phyloP scores from a whole-genome alignment of 2,888 invertebrate genomes.

The Dyspetes luteomarginatus region DNA sequence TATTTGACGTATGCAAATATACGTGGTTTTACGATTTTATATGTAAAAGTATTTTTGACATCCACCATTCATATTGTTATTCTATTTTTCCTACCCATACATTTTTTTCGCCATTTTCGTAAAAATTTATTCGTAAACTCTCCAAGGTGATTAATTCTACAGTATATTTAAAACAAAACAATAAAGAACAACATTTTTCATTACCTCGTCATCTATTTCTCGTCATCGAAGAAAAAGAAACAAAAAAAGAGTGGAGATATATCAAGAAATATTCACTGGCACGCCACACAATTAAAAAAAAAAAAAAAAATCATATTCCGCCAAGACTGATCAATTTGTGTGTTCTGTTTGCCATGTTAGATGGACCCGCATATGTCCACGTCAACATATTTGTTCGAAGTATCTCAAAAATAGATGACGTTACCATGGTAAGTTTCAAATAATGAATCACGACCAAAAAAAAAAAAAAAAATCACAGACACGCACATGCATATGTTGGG shows the following conservation, averaged over 20 bases:
- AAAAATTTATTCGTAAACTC: too few species aligned
- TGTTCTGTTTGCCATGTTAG: constrained; percentile 85
- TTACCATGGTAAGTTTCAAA: constrained; percentile 96
- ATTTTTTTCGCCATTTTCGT: too few species aligned
- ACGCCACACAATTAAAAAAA: constrained; percentile 46
- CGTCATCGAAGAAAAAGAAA: constrained; percentile 27
- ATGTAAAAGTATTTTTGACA: too few species aligned
- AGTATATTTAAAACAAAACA: neutral
- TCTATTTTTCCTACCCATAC: too few species aligned
- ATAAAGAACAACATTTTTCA: neutral
- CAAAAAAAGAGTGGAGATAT: constrained; percentile 16
- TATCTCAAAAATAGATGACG: constrained; percentile 99
- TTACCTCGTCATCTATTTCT: neutral
- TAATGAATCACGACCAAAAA: constrained; percentile 60
- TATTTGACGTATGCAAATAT: too few species aligned
- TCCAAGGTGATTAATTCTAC: too few species aligned
- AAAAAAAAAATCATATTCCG: constrained; percentile 49
- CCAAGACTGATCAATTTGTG: constrained; percentile 81
- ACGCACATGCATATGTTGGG: constrained; percentile 75
- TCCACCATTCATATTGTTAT: too few species aligned
- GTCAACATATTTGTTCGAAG: constrained; percentile 99
- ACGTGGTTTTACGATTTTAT: too few species aligned
- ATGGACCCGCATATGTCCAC: constrained; percentile 97
- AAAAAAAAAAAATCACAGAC: constrained; percentile 73
- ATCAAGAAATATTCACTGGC: constrained; percentile 44